Evolutionary conservation across 2,113 vertebrate species (phyloP).

Genomic region (Paramisgurnus dabryanus): DNA sequence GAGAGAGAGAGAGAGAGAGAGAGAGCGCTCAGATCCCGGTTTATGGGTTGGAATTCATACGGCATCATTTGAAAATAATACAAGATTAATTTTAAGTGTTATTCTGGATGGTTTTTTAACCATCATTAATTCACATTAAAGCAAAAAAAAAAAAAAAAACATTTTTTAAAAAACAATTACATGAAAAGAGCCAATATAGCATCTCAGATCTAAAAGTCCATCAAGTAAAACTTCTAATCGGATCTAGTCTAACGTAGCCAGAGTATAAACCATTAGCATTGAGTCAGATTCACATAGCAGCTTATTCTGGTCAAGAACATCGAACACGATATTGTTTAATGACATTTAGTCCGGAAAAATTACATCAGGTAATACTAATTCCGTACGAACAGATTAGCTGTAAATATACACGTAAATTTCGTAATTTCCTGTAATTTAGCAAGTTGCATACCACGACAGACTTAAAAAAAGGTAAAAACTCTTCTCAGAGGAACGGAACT

Average conservation of each 20-base stretch:
- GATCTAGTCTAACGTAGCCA: not conserved
- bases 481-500: too few species aligned
- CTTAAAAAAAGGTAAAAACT: too few species aligned
- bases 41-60: slow-evolving; percentile 16
- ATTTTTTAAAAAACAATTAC: slow-evolving; percentile 7
- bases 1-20: slow-evolving; percentile 43
- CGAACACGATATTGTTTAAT: not conserved
- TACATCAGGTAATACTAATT: too few species aligned
- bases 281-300: not conserved
- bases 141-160: not conserved
- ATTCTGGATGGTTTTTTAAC: not conserved
- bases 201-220: not conserved
- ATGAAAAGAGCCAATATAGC: not conserved
- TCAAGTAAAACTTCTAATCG: not conserved
- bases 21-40: slow-evolving; percentile 13
- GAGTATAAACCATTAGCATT: not conserved
- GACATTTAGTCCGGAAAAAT: too few species aligned
- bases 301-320: not conserved
- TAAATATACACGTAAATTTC: too few species aligned
- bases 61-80: slow-evolving; percentile 16
- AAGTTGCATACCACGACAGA: too few species aligned
- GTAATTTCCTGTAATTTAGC: too few species aligned
- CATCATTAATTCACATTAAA: not conserved
- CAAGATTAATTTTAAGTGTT: slow-evolving; percentile 7
- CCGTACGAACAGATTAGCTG: too few species aligned